Conservation (phyloP, 64 coral and sea anemone species). For the Dendronephthya gigantea region DNA sequence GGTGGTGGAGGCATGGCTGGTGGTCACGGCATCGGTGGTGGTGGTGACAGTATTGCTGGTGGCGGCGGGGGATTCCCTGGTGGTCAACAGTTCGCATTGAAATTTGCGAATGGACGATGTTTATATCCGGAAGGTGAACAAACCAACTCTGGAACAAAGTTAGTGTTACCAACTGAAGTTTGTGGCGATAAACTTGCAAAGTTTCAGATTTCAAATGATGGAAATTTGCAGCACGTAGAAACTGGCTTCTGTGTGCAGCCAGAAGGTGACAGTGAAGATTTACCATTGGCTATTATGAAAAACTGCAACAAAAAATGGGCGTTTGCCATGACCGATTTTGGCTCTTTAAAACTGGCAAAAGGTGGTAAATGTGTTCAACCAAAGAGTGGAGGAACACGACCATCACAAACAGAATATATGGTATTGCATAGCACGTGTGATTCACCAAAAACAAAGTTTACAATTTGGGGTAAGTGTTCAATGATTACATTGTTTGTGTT, state of each 20-base stretch:
- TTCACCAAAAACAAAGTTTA: neutral
- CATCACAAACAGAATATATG: neutral
- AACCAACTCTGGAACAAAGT: neutral
- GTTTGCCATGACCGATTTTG: neutral
- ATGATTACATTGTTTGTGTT: too few species aligned
- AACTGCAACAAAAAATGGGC: neutral
- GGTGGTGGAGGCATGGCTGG: neutral
- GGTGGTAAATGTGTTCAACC: neutral
- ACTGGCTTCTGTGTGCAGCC: neutral
- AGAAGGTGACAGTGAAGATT: neutral
- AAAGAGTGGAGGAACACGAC: neutral
- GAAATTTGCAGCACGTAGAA: neutral
- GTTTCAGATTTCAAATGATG: neutral
- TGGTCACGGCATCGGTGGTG: neutral
- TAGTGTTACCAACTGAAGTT: neutral
- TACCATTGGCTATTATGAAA: neutral
- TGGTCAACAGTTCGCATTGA: neutral
- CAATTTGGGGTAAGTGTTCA: neutral
- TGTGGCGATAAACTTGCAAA: neutral
- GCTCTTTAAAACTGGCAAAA: neutral
- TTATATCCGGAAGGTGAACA: neutral
- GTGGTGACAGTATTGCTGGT: neutral
- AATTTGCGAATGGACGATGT: neutral
- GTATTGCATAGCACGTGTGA: neutral
- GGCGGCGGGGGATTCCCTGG: neutral